phyloP scores from a whole-genome alignment of 2,797 vertebrate genomes.

The Tragopan temminckii region DNA sequence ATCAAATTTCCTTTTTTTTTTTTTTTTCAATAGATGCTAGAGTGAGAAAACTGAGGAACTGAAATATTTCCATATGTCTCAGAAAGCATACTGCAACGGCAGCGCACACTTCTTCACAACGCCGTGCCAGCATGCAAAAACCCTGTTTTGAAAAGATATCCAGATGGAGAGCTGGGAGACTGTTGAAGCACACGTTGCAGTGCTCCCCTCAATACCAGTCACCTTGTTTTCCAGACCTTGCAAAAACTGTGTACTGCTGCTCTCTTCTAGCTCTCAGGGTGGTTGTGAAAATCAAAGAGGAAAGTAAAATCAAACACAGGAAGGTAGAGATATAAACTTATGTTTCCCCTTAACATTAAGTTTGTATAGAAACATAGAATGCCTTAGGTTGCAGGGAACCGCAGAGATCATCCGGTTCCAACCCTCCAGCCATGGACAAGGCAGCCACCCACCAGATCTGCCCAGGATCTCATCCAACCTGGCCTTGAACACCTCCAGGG shows the following conservation, averaged over 20 bases:
- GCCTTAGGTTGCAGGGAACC: neutral
- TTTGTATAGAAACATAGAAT: neutral
- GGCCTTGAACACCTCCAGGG: neutral
- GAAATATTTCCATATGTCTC: neutral
- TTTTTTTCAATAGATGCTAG: neutral
- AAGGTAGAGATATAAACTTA: neutral
- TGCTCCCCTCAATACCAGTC: neutral
- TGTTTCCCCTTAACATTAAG: neutral
- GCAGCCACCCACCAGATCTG: neutral
- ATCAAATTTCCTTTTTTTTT: neutral
- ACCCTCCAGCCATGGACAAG: neutral
- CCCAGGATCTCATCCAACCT: no score
- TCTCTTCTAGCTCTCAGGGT: neutral
- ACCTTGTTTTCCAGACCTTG: neutral
- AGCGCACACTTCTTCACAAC: neutral
- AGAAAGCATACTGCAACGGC: neutral
- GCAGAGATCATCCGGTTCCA: neutral
- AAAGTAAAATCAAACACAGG: neutral
- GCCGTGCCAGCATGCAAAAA: neutral
- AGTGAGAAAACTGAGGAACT: neutral
- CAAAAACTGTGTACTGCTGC: neutral
- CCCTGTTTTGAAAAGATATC: neutral
- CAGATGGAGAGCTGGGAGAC: neutral
- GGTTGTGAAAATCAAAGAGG: neutral
- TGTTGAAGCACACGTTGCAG: accelerated